Evolutionary conservation across 2,113 vertebrate genomes (phyloP).

Genomic region (Corynorhinus townsendii): DNA sequence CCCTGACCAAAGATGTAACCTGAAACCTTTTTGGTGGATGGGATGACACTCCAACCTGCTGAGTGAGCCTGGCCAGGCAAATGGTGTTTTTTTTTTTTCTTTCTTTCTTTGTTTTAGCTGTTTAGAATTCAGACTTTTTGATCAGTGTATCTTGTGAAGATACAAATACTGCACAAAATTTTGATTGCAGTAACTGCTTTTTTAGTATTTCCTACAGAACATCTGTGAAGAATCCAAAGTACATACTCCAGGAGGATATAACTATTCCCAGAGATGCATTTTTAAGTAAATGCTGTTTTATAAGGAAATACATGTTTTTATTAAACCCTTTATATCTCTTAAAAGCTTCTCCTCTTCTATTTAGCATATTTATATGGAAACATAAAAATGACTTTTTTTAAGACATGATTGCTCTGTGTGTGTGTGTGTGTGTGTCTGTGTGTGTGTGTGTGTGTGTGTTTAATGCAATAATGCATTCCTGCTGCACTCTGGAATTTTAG

Average conservation of each 20-base stretch:
- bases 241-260: neutral
- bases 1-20: neutral
- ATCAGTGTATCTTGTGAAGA: neutral
- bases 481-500: neutral
- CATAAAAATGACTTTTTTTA: neutral
- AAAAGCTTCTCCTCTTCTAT: neutral
- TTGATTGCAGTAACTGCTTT: neutral
- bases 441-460: neutral
- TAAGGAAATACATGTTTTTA: constrained; percentile 19
- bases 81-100: neutral
- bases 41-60: too few relatives aligned
- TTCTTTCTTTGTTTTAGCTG: neutral
- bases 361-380: neutral
- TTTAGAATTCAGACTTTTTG: neutral
- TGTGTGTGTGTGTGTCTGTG: neutral
- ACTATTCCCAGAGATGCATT: neutral
- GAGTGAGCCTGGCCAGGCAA: neutral
- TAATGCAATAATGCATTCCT: neutral
- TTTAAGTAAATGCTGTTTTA: constrained; percentile 15
- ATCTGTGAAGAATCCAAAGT: neutral
- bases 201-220: neutral
- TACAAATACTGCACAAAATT: neutral
- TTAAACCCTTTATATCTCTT: constrained; percentile 8
- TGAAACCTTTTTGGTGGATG: neutral
- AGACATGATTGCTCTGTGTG: neutral